Evolutionary conservation across 2,113 vertebrate species (phyloP).

Genomic region (Choloepus hoffmanni): DNA sequence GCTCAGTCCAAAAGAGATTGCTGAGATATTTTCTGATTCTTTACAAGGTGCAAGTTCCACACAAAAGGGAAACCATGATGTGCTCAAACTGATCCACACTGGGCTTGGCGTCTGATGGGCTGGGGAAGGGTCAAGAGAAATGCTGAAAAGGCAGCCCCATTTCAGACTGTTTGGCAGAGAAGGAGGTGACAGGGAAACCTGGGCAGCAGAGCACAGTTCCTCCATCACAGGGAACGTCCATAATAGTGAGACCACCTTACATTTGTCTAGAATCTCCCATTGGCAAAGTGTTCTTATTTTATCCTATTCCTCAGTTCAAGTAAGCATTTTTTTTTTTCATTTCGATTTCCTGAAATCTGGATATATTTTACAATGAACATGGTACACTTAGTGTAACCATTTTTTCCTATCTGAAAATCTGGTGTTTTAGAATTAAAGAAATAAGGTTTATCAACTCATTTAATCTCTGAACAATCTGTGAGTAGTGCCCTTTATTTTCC

Average conservation of each 20-base stretch:
- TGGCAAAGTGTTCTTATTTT: not conserved
- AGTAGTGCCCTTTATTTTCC: not conserved
- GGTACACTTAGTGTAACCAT: not conserved
- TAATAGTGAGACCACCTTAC: fast-evolving
- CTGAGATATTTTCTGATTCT: not conserved
- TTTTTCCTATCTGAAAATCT: constrained; percentile 10
- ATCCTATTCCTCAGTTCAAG: not conserved
- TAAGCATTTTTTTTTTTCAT: not conserved
- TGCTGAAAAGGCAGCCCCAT: not conserved
- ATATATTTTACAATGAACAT: not conserved
- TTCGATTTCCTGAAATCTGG: constrained; percentile 36
- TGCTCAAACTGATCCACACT: not conserved
- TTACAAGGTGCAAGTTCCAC: not conserved
- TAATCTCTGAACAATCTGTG: not conserved
- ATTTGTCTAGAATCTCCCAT: not conserved
- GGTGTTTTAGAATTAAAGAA: constrained; percentile 28
- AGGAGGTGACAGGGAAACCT: fast-evolving
- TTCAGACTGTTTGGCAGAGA: not conserved
- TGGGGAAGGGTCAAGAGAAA: not conserved
- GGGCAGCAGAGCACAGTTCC: fast-evolving
- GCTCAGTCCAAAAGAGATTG: not conserved
- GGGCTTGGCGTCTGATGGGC: not conserved
- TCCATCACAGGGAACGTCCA: not conserved
- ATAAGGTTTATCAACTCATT: not conserved
- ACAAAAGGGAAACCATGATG: not conserved